Conservation (phyloP, 2,888 invertebrate genomes). For the Oxycera nigricornis region DNA sequence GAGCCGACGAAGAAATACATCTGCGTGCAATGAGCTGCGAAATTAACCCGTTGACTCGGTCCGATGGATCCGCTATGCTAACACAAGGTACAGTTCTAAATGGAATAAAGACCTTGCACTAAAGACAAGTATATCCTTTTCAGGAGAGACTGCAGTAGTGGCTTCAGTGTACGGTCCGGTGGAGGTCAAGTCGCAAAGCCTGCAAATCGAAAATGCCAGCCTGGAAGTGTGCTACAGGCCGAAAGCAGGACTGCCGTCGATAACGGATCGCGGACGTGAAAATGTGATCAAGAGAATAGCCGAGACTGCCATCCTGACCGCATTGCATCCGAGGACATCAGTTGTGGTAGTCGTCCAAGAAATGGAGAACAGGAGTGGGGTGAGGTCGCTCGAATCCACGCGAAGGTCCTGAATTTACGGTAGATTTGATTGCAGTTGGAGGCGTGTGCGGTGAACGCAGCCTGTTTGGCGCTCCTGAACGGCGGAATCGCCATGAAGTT, state of each 20-base stretch:
- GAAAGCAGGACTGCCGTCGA: conserved; percentile 76
- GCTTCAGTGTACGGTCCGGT: conserved; percentile 84
- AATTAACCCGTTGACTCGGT: conserved; percentile 73
- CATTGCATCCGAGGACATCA: conserved; percentile 80
- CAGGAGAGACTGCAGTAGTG: conserved; percentile 79
- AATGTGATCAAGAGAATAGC: conserved; percentile 77
- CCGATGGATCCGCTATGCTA: conserved; percentile 80
- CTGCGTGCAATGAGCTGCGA: conserved; percentile 70
- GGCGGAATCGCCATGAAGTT: conserved; percentile 84
- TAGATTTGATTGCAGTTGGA: conserved; percentile 65
- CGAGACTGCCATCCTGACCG: conserved; percentile 74
- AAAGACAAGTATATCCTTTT: neutral
- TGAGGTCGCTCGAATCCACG: no score
- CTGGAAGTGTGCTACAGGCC: conserved; percentile 80
- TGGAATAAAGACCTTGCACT: neutral
- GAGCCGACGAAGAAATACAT: conserved; percentile 46
- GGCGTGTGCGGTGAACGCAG: conserved; percentile 82
- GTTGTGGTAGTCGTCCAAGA: conserved; percentile 85
- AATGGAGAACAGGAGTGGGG: conserved; percentile 82
- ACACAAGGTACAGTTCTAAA: conserved; percentile 70
- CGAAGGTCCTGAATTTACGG: conserved; percentile 11
- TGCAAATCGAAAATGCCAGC: conserved; percentile 78
- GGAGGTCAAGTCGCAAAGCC: conserved; percentile 78
- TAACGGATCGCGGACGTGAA: conserved; percentile 77
- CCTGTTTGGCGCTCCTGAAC: conserved; percentile 82